Base-by-base conservation (phyloP, 2,797 vertebrate species). In the Phrynocephalus guinanensis region DNA sequence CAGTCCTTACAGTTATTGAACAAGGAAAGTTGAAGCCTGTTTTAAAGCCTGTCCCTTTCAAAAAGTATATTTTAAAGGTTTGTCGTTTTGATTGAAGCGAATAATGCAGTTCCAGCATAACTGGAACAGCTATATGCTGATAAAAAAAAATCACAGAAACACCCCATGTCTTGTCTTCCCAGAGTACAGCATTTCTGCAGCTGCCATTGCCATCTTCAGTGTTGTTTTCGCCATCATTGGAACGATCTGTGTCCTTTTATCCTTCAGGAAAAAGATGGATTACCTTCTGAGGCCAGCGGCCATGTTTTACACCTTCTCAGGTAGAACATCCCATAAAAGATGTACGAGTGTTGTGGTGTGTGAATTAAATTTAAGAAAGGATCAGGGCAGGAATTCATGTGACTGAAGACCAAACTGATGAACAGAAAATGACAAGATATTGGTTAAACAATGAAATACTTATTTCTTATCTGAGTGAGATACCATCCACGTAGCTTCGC, bases 121-220 rank as follows among this genome's bases (percentile, higher is more conserved):
- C 10, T 48, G 33, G 44, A 75, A 73, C 11, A 70, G 24, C 16
- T 48, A 18, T 75, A 44, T 79, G 44, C 4, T 63, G 5, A 73
- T 8, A 73, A 6, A 73, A 6, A 67, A 48, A 9, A 84, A 44
- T 81, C 22, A 63, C 33, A 44, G 38, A 44, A 44, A 44, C 38
- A 44, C 60, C 11, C 79, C 72, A 68, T 75, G 71, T 10, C 82
- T 88, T 88, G 33, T 89, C 80, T 90, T 85, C 75, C 44, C 93
- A 99, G 98, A 99, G 91, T 99, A 98, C 96, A 99, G 98, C 93
- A 98, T 99, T 95, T 99, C 98, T 1, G 98, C 98, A 0, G 99
- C 98, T 3, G 98, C 98, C 94, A 99, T 99, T 10, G 96, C 98
- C 94, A 97, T 99, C 96, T 98, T 99, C 96, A 98, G 98, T 11